Base-by-base conservation (phyloP, 2,888 invertebrate genomes). In the Toxonevra muliebris region DNA sequence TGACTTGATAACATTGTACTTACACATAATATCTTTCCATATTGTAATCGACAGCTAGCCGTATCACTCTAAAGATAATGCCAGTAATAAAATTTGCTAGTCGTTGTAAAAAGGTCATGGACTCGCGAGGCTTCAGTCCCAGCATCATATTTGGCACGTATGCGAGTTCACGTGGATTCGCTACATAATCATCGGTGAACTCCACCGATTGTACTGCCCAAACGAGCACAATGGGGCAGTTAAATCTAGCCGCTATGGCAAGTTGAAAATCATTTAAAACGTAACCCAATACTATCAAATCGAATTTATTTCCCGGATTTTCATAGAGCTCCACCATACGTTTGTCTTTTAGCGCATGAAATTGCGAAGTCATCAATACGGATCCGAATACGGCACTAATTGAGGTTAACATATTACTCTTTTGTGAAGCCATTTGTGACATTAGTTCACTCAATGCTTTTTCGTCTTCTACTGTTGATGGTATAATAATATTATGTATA, bases 231-330 rank as follows among this genome's bases (percentile, higher is more conserved):
- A 82, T 13, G 0, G 84, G 85, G 2, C 77, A 78, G 3, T 82
- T 82, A 40, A 84, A 82, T 42, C 72, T 76, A 0, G 78, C 76
- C 0, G 80, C 81, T 1, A 82, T 64, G 0, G 80, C 82, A 9
- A 81, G 68, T 66, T 80, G 78, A 48, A 80, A 82, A 4, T 73
- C 71, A 63, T 83, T 84, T 57, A 84, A 75, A 65, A 84, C 82
- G 71, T 76, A 82, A 0, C 84, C 86, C 11, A 79, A 30, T n/a
- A 84, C 66, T 4, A 84, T 78, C 40, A 82, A 74, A 72, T 84
- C 84, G 45, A 83, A 86, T 48, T 83, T 80, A 53, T 78, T 82
- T 55, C 72, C 77, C 2, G 78, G 73, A 65, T 81, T 78, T 4
- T 77, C 75, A 55, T 84, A 80, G 5, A 83, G 75, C 7, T 73